Evolutionary conservation across 2,888 invertebrate species (phyloP).

Genomic region (Halocaridina rubra): DNA sequence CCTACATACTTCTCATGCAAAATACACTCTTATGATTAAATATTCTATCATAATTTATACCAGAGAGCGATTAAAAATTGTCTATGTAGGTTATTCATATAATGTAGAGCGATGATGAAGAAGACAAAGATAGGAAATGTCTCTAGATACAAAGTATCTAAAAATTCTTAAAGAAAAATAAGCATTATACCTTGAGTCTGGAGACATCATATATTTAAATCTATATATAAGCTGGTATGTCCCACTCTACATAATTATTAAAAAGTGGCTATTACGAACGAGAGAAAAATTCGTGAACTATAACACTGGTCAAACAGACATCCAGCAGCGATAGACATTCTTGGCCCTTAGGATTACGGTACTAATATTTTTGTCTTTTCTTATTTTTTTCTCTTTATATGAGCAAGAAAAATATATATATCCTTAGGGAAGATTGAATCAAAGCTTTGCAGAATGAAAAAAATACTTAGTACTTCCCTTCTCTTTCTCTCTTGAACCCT

Average conservation of each 20-base stretch:
- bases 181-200: slow-evolving; percentile 53
- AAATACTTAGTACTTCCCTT: slow-evolving; percentile 60
- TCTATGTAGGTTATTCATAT: not conserved
- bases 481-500: no score
- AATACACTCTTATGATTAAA: slow-evolving; percentile 44
- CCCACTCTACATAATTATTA: slow-evolving; percentile 21
- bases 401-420: slow-evolving; percentile 59
- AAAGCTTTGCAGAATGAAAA: slow-evolving; percentile 58
- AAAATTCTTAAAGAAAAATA: slow-evolving; percentile 49
- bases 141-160: slow-evolving; percentile 49
- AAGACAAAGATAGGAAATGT: slow-evolving; percentile 27
- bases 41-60: not conserved
- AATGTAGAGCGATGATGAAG: slow-evolving; percentile 43
- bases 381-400: no score
- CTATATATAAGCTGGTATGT: slow-evolving; percentile 42
- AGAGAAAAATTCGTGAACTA: slow-evolving; percentile 30
- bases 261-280: slow-evolving; percentile 25
- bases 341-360: slow-evolving; percentile 43
- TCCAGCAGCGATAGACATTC: slow-evolving; percentile 51
- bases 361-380: slow-evolving; percentile 36
- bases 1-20: slow-evolving; percentile 47
- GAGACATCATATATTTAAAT: slow-evolving; percentile 30
- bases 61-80: not conserved
- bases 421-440: slow-evolving; percentile 54
- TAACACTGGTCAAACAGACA: slow-evolving; percentile 29